Percentiles rank a stretch among this genome's conserved stretches.
phyloP scores from a whole-genome alignment of 2,888 invertebrate species.

The Ramazzottius varieornatus region DNA sequence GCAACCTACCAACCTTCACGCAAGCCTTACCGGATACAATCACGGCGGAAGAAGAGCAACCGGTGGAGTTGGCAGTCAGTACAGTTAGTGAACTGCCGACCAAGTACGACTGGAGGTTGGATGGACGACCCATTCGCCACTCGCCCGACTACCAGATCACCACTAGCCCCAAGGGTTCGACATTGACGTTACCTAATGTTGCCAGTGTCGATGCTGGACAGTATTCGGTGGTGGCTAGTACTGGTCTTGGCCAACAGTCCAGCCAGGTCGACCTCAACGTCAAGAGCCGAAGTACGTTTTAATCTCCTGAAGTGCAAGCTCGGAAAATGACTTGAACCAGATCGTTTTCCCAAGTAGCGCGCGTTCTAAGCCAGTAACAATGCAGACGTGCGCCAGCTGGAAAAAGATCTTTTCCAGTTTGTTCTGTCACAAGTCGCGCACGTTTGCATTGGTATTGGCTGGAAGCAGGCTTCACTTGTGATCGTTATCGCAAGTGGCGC shows the following conservation, averaged over 20 bases:
- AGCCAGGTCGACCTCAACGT: background rate
- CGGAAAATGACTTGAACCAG: no score
- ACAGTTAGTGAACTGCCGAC: background rate
- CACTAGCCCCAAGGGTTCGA: background rate
- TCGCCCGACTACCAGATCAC: background rate
- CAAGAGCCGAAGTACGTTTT: background rate
- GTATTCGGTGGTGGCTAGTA: background rate
- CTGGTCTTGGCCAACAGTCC: background rate
- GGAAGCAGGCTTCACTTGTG: no score
- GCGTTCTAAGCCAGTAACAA: no score
- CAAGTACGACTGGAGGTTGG: conserved; percentile 1
- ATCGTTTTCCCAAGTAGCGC: no score
- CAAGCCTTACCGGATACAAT: background rate
- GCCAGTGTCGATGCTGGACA: background rate
- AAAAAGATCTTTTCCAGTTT: background rate
- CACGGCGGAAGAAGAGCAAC: background rate
- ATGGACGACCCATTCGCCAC: background rate
- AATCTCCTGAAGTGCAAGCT: background rate
- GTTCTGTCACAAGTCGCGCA: background rate
- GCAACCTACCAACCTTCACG: background rate
- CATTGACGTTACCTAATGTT: background rate
- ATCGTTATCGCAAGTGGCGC: no score
- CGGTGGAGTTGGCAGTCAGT: background rate
- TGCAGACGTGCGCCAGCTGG: no score
- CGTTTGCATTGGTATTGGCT: no score